Evolutionary conservation across 1,140 invertebrate genomes (phyloP), one percentile per base, ranked within the genome.

Genomic region (Zophobas atratus): DNA sequence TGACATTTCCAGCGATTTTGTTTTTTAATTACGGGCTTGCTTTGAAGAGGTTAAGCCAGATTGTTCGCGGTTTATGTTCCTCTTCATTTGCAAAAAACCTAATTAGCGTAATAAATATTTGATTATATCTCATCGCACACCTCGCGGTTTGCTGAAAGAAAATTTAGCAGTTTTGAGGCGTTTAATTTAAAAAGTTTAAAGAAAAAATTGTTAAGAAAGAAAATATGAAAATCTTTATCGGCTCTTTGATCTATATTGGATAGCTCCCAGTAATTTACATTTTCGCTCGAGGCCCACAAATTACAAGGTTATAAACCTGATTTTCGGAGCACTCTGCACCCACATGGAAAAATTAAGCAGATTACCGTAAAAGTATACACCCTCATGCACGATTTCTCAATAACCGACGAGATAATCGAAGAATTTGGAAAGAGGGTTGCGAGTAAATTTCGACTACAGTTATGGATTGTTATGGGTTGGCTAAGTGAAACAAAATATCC

Each of bases 141-240:
- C 20, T 20, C 20, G 20, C 20, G 20, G 43, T 8, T 3, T 46
- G 43, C 34, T n/a, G 1, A 60, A 60, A 60, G 56, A 60, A 60
- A 60, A 60, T 60, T 39, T 60, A 6, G 39, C 38, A 67, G 60
- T 67, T 67, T 32, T n/a, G 20, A 43, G 60, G 60, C 60, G 60
- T 67, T 67, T 67, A 67, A 67, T 67, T 67, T 67, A 67, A 67
- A 67, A 67, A 67, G 60, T 67, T 67, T 67, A 41, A 67, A 67
- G 60, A 67, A 67, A 67, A 51, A 46, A 38, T 67, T 67, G 60
- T 67, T 67, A 67, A 67, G 35, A 67, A 39, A 32, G 39, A 67
- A 67, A 67, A 41, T 41, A 43, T 43, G 32, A 6, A 67, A 67
- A 67, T 41, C 60, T 67, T 67, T 67, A 67, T 67, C 60, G 39